Percentiles rank a stretch among this genome's conserved stretches.
phyloP scores from a whole-genome alignment of 2,113 vertebrate species.

The Heterocephalus glaber region DNA sequence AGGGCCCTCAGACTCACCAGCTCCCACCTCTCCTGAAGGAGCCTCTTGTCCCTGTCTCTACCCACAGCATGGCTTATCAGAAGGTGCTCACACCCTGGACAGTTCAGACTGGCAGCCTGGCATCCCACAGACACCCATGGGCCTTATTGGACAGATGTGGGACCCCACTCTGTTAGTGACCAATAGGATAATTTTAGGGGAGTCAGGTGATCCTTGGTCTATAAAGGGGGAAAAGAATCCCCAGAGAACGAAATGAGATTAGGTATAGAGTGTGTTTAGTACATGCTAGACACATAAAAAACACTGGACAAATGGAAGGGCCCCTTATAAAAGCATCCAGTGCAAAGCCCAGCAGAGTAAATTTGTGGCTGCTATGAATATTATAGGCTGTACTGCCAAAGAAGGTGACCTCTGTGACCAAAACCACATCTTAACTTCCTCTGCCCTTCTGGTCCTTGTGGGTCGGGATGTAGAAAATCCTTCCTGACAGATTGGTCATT shows the following conservation, averaged over 20 bases:
- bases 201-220: background rate
- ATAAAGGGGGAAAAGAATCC: background rate
- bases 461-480: background rate
- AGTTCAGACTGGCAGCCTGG: background rate
- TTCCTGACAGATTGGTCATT: background rate
- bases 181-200: background rate
- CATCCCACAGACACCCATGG: background rate
- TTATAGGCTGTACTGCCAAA: background rate
- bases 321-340: background rate
- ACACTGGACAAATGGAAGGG: background rate
- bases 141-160: background rate
- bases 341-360: background rate
- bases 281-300: background rate
- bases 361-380: background rate
- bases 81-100: background rate
- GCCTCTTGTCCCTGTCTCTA: background rate
- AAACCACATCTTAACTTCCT: background rate
- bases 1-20: background rate
- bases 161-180: too few species aligned
- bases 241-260: background rate
- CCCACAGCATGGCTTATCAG: background rate
- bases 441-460: background rate
- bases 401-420: background rate
- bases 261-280: background rate
- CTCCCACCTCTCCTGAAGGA: background rate